These are phyloP conservation scores for Erannis defoliaria DNA, from an alignment of 2,888 invertebrate genomes.

Conservation along the genomic window DNA sequence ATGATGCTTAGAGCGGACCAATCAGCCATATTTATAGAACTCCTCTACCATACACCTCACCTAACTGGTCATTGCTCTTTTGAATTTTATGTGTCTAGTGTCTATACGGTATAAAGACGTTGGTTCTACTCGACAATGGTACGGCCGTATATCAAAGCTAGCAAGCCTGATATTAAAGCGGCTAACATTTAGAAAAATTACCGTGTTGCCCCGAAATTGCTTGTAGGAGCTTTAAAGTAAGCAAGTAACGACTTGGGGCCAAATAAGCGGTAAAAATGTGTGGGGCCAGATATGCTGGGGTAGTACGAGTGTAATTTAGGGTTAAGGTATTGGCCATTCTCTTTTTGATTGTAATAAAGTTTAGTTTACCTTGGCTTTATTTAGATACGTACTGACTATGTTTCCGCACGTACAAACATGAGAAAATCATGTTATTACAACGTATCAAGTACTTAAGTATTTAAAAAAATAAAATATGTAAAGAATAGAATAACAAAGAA, in stretches of 20 bases:
- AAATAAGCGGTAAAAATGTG: constrained; percentile 31
- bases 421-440: too few relatives aligned
- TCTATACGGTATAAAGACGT: not conserved
- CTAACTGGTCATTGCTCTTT: not conserved
- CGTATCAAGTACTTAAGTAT: too few relatives aligned
- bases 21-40: too few relatives aligned
- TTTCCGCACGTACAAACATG: too few relatives aligned
- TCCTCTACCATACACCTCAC: too few relatives aligned
- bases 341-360: constrained; percentile 3
- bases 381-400: not conserved
- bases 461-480: too few relatives aligned
- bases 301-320: constrained; percentile 18
- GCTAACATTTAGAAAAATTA: constrained; percentile 58
- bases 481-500: too few relatives aligned
- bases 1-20: too few relatives aligned
- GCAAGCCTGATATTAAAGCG: constrained; percentile 60
- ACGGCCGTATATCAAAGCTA: constrained; percentile 58
- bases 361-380: not conserved
- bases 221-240: constrained; percentile 45
- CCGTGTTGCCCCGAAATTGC: constrained; percentile 52
- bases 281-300: constrained; percentile 15
- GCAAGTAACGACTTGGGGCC: constrained; percentile 40
- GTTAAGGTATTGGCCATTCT: constrained; percentile 22
- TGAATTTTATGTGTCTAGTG: not conserved
- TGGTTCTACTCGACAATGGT: constrained; percentile 50